Percentiles rank a stretch among this genome's conserved stretches.
phyloP scores from a whole-genome alignment of 2,113 vertebrate genomes.

The Salvelinus sp. region DNA sequence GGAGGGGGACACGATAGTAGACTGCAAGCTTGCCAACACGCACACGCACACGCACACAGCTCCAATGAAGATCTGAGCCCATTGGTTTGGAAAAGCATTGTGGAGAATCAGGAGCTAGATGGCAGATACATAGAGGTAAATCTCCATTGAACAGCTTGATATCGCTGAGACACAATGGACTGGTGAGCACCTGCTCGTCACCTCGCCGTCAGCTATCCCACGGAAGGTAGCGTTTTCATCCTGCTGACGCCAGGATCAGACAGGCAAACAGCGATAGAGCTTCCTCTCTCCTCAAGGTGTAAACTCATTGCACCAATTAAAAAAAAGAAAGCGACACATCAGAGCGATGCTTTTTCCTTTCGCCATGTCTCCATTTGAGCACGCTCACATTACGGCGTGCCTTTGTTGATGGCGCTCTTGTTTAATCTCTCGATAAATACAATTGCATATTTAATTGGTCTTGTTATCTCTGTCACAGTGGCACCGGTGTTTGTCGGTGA shows the following conservation, averaged over 20 bases:
- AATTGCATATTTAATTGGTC: conserved; percentile 3
- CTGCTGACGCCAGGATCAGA: background rate
- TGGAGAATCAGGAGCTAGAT: background rate
- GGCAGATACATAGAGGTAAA: background rate
- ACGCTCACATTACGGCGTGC: background rate
- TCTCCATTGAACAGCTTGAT: background rate
- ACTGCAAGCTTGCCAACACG: conserved; percentile 1
- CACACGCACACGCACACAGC: background rate
- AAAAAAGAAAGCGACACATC: background rate
- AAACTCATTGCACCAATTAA: background rate
- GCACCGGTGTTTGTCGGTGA: background rate
- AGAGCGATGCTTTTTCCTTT: background rate
- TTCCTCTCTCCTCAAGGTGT: background rate
- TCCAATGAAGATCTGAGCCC: background rate
- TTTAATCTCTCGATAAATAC: background rate
- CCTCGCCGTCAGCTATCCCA: background rate
- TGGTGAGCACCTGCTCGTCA: background rate
- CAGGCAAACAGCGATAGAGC: background rate
- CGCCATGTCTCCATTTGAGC: background rate
- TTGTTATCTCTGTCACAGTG: background rate
- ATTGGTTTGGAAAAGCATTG: background rate
- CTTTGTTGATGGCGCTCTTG: background rate
- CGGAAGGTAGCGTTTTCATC: background rate
- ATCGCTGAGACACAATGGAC: background rate
- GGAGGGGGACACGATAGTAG: background rate